A percentile compares a stretch with the other conserved stretches of the same genome.
phyloP scores from a whole-genome alignment of 2,888 invertebrate genomes.

The Aspidiotus destructor region DNA sequence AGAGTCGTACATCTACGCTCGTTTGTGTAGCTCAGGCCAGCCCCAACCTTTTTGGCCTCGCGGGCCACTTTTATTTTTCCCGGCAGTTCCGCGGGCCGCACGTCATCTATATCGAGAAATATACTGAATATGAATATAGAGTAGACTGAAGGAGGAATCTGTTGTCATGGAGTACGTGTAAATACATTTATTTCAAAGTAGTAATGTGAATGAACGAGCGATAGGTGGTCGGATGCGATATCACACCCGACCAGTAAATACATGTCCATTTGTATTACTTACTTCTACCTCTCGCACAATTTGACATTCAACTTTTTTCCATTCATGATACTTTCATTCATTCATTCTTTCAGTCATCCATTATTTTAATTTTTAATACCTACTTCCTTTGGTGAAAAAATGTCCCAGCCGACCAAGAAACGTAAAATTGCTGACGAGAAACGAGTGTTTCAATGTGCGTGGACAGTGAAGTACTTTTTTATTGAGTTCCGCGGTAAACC shows the following conservation, averaged over 20 bases:
- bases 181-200: neutral
- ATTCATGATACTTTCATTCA: neutral
- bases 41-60: neutral
- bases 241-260: too few relatives aligned
- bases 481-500: slow-evolving; percentile 25
- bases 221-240: neutral
- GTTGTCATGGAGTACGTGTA: neutral
- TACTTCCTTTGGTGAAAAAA: too few relatives aligned
- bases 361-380: neutral
- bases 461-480: slow-evolving; percentile 26
- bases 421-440: slow-evolving; percentile 22
- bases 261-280: neutral
- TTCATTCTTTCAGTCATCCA: neutral
- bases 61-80: neutral
- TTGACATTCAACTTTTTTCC: neutral
- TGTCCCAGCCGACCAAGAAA: slow-evolving; percentile 13
- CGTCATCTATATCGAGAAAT: neutral
- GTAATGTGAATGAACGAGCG: neutral
- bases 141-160: neutral
- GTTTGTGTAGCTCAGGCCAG: neutral
- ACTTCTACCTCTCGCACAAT: neutral
- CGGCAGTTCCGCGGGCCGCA: neutral
- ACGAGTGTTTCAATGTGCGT: slow-evolving; percentile 27
- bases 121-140: neutral
- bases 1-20: too few relatives aligned